Base-by-base conservation (phyloP, 2,797 vertebrate species). In the Pangasius mekongensis region DNA sequence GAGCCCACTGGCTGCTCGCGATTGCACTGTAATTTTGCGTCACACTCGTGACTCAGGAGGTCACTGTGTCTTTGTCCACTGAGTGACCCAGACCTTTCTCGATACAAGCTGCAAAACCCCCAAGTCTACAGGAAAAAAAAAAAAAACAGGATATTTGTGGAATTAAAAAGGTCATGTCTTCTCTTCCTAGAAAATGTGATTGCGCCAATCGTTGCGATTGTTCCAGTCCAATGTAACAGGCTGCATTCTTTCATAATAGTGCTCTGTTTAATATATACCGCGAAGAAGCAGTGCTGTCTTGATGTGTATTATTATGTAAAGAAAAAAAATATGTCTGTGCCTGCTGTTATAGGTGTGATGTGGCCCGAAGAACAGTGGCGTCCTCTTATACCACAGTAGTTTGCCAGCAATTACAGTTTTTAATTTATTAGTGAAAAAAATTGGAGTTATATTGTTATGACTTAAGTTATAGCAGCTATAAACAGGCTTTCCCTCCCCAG, bases 161-260 rank as follows among this genome's bases (percentile, higher is more conserved):
- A 60, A 58, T 10, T 4, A 36, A 36, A 56, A 81, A 60, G 78
- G 20, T 24, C 22, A 24, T 2, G 18, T 58, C 18, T 6, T 33
- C 77, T 80, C 27, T 80, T 81, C 54, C 78, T 39, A 81, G 39
- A 56, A 77, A 78, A 20, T 56, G 76, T 33, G n/a, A 20, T 78
- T 56, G 7, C 3, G 7, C 24, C 43, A 47, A 18, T 56, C 14
- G 11, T 1, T 56, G 16, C 11, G 49, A 9, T 54, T 56, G 9
- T 56, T 11, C 30, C 30, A 58, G 0, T 9, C 49, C 54, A 30
- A 30, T 18, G 47, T 30, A 52, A n/a, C 47, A 54, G 27, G 47
- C 43, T 54, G 27, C 49, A 1, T 18, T 54, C 4, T 56, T 56
- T 80, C 52, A 13, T 10, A 5, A 77, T 14, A 54, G 10, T 16